Evolutionary conservation across 2,888 invertebrate species (phyloP), one percentile per base, ranked within the genome.

Genomic region (Plusia festucae): DNA sequence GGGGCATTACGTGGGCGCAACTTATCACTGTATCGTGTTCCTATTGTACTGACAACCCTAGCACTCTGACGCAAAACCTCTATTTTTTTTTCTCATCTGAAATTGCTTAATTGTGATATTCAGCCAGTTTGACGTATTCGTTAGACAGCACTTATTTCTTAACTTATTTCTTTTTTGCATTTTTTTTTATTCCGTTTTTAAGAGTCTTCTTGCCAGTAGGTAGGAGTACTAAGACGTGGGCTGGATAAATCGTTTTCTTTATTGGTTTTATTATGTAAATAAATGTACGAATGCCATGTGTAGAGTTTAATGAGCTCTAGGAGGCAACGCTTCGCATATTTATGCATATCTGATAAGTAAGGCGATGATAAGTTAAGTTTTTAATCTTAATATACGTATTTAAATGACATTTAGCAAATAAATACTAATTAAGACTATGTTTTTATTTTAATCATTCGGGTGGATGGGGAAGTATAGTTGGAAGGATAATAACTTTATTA

Each of bases 1-100:
- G 53, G 20, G 11, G 46, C 55, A 65, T 58, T 61, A 40, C 60
- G 78, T 78, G 58, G 67, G 66, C 51, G 59, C 57, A 20, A 53
- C 66, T 78, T 55, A 62, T 52, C 63, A 11, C 24, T 58, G 51
- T 32, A 34, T 55, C 66, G 54, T 40, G 65, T 63, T 58, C 59
- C 59, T 65, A 53, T 63, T 55, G 24, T 51, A 51, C 27, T 53
- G 58, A 63, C 65, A 58, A 63, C 62, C 49, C 53, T 64, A 49
- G 34, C 40, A 27, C 51, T 51, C 30, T 65, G 40, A 61, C 58
- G 46, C 59, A 61, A 13, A 15, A 56, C 52, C 24, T n/a, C n/a
- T n/a, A 27, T 52, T 49, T 53, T 52, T 46, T 54, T 52, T 52
- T 20, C 18, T 49, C 20, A 16, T 4, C 15, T 18, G 1, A 49